These are phyloP conservation scores for Helicoverpa armigera DNA, from an alignment of 1,140 invertebrate species.

Conservation along the genomic window DNA sequence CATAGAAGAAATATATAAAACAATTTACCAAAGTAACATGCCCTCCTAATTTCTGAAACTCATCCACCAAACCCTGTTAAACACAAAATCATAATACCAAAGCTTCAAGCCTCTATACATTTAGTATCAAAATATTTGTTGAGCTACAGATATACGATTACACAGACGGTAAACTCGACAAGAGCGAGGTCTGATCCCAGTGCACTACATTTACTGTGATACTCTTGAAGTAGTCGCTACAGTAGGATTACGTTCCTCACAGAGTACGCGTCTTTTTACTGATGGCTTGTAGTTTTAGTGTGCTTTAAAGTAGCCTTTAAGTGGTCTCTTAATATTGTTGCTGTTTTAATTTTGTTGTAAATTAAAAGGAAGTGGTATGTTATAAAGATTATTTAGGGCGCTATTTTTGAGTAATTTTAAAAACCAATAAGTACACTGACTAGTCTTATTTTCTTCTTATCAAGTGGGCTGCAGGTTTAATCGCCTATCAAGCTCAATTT, in stretches of 20 bases:
- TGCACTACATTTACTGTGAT: slow-evolving; percentile 45
- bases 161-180: slow-evolving; percentile 37
- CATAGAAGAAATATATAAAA: no score
- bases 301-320: neutral
- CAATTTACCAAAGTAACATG: no score
- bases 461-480: no score
- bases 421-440: no score
- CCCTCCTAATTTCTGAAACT: no score
- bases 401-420: no score
- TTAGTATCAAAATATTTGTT: slow-evolving; percentile 31
- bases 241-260: slow-evolving; percentile 27
- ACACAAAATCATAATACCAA: neutral
- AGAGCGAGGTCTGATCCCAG: slow-evolving; percentile 29
- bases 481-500: no score
- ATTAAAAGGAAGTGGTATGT: no score
- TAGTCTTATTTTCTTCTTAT: no score
- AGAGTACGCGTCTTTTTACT: slow-evolving; percentile 13
- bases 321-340: neutral
- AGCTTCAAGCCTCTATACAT: neutral
- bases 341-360: neutral
- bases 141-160: slow-evolving; percentile 31
- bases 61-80: neutral
- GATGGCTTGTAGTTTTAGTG: slow-evolving; percentile 11
- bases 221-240: slow-evolving; percentile 34
- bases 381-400: no score